phyloP scores from a whole-genome alignment of 2,888 invertebrate genomes.

The Acleris literana region DNA sequence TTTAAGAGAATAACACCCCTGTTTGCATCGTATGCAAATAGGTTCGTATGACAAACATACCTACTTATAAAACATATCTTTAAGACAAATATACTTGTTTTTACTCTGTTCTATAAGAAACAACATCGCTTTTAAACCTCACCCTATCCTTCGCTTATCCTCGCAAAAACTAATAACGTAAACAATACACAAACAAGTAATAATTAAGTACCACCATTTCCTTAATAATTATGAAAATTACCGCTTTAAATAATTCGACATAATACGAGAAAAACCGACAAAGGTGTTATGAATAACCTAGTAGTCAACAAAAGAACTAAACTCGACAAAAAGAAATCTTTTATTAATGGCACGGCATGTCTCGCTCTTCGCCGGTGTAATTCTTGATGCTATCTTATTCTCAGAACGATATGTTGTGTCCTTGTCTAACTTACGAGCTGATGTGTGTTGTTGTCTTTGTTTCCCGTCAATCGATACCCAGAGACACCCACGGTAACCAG shows the following conservation, averaged over 20 bases:
- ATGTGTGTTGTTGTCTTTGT: conserved; percentile 50
- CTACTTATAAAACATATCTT: too few species aligned
- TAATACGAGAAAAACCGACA: conserved; percentile 75
- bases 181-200: conserved; percentile 35
- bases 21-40: too few species aligned
- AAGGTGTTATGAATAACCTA: conserved; percentile 81
- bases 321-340: conserved; percentile 49
- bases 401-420: conserved; percentile 64
- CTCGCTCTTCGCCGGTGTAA: conserved; percentile 66
- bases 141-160: background rate
- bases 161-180: background rate
- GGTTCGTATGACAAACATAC: too few species aligned
- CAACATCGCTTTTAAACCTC: too few species aligned
- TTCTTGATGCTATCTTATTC: conserved; percentile 80
- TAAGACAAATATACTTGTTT: too few species aligned
- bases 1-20: too few species aligned
- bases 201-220: conserved; percentile 38
- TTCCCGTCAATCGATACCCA: conserved; percentile 70
- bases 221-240: conserved; percentile 44
- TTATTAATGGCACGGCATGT: conserved; percentile 73
- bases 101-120: too few species aligned
- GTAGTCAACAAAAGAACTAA: conserved; percentile 63
- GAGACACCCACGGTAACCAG: conserved; percentile 69
- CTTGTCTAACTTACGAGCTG: conserved; percentile 42
- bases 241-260: conserved; percentile 63